A percentile compares a stretch with the other conserved stretches of the same genome.
phyloP scores from a whole-genome alignment of 2,113 vertebrate genomes.

The Actenoides lindsayi region DNA sequence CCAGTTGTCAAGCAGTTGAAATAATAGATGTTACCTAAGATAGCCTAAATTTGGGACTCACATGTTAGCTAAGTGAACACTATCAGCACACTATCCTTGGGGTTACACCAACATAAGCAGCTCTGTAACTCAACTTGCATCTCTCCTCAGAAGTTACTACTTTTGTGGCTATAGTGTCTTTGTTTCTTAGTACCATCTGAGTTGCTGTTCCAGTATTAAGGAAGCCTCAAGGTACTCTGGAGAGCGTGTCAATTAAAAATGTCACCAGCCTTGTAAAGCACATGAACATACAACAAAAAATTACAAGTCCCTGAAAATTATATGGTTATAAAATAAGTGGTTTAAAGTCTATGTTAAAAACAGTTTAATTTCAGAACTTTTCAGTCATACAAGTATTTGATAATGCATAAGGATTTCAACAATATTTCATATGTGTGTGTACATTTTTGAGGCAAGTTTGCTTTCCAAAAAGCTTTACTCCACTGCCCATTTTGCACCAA shows the following conservation, averaged over 20 bases:
- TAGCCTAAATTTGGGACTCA: neutral
- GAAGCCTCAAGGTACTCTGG: neutral
- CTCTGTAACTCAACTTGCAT: neutral
- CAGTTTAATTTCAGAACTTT: neutral
- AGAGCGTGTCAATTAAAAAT: neutral
- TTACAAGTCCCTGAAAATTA: neutral
- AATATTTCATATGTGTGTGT: neutral
- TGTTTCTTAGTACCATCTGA: neutral
- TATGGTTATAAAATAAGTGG: neutral
- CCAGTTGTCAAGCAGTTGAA: neutral
- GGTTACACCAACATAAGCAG: neutral
- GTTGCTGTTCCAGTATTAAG: neutral
- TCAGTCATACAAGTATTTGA: neutral
- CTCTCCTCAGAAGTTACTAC: neutral
- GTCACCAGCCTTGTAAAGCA: neutral
- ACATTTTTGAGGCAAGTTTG: neutral
- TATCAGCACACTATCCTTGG: neutral
- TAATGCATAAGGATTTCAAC: neutral
- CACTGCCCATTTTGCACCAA: neutral
- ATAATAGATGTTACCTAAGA: neutral
- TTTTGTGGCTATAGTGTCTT: neutral
- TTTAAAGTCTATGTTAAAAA: neutral
- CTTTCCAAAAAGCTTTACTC: neutral
- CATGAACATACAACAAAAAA: neutral
- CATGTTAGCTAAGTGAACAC: neutral